Evolutionary conservation across 2,797 vertebrate genomes (phyloP), one percentile per base, ranked within the genome.

Genomic region (Cuculus canorus): DNA sequence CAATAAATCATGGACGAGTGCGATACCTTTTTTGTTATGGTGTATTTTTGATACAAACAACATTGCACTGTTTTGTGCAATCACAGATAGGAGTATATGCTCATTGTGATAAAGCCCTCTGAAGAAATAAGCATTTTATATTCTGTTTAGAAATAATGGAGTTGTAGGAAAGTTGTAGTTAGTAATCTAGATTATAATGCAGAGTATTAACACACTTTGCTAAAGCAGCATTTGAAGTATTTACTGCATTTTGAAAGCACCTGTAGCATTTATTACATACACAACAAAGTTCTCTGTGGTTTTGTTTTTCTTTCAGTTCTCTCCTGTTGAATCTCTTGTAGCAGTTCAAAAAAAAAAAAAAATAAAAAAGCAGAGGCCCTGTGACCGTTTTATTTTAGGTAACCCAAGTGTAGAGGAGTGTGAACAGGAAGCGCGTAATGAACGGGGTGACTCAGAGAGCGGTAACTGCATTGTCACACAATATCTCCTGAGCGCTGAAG

Each of bases 381-480:
- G 11, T 50, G 82, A 68, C 60, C 35, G 25, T 45, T 92, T 93
- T 92, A 94, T 94, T 97, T 94, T 88, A 35, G 83, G 87, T 54
- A 65, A 68, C 57, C 39, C 77, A 1, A 52, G 83, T 8, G 69
- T 16, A 85, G 83, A 47, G 80, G 50, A 82, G 92, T 25, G 64
- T 0, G 75, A 90, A 69, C 77, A 95, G 93, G 92, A 94, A 96
- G 79, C 8, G 4, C 69, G 81, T 17, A 48, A 3, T 28, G 76
- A 82, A 78, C 15, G 2, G 82, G 47, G 90, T 79, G 91, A 84
- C 91, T 93, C 70, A 52, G 69, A 78, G 80, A 71, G 80, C 5
- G 2, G 80, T 83, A 73, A 41, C 88, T 86, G 93, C 88, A 8
- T 59, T 86, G 96, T 96, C 94, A 93, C 91, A 86, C 94, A 83